Evolutionary conservation across 2,888 invertebrate genomes (phyloP), one percentile per base, ranked within the genome.

Genomic region (Lepidochitona cinerea): DNA sequence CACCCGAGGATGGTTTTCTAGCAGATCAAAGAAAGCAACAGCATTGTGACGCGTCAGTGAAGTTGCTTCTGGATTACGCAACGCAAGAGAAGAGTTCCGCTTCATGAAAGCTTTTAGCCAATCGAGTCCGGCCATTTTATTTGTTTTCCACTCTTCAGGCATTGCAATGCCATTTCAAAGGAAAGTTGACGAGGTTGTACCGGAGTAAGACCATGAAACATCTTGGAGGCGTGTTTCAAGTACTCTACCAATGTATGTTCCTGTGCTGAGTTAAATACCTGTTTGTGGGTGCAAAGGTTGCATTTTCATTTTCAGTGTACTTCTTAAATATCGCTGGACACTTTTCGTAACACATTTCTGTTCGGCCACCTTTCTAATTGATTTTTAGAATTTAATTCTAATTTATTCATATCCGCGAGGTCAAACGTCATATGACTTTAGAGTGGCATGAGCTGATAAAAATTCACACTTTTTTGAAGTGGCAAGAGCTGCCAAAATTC

Each of bases 161-260:
- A 37, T 35, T 37, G 35, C 37, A 23, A 18, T 23, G 26, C 68
- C 37, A 41, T n/a, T 12, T 68, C 41, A 41, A 29, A 68, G 4
- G 68, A 37, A 18, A 37, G 41, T 18, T 68, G 26, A 41, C 52
- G 37, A 23, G 68, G n/a, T 41, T 68, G 68, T 2, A 41, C 29
- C 23, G 41, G 41, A 7, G 41, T 68, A n/a, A 68, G 49, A 23
- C 41, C 68, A 41, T 68, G 68, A 29, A 37, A 68, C 68, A 68
- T 68, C 29, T 41, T 68, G 14, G 37, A 37, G 23, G 37, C n/a
- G 26, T 9, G 26, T 68, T 23, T 41, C 29, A 68, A 18, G 41
- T 68, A 68, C 26, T 68, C 41, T 41, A 23, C 49, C 23, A 68
- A 14, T 12, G 41, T 37, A 26, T 68, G 41, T 68, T 68, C 41